A percentile compares a stretch with the other conserved stretches of the same genome.
phyloP scores from a whole-genome alignment of 2,797 vertebrate species.

The Sebastes kiyomatsui region DNA sequence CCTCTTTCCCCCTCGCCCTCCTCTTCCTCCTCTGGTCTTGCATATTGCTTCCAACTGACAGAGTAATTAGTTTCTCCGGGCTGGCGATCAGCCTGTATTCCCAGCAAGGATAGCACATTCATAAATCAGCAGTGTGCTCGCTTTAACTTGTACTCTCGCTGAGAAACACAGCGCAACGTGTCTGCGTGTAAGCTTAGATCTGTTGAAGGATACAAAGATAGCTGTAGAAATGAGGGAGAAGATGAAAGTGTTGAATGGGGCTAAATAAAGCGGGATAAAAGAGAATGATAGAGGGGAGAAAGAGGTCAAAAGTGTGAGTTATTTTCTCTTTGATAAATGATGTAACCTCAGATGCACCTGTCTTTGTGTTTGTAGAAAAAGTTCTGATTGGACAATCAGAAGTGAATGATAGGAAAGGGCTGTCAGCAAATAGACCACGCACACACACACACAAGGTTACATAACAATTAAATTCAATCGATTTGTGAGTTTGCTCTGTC shows the following conservation, averaged over 20 bases:
- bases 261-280: background rate
- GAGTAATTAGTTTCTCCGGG: slow-evolving; percentile 56
- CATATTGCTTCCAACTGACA: slow-evolving; percentile 39
- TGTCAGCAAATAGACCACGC: background rate
- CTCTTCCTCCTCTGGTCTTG: background rate
- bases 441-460: background rate
- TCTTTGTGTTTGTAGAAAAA: background rate
- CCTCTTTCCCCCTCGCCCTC: background rate
- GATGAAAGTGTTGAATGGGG: background rate
- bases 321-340: background rate
- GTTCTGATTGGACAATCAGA: background rate
- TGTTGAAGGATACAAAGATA: background rate
- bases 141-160: background rate
- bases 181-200: background rate
- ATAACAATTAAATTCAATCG: slow-evolving; percentile 2
- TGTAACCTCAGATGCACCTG: background rate
- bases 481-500: background rate
- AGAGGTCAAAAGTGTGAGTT: background rate
- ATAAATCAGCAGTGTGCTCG: slow-evolving; percentile 34
- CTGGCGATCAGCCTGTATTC: slow-evolving; percentile 12
- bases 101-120: slow-evolving; percentile 30
- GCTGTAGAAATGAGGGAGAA: background rate
- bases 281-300: background rate
- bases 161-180: background rate
- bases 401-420: background rate